These are phyloP conservation scores for Astreopora myriophthalma DNA, from an alignment of 64 coral and sea anemone genomes.

Conservation along the genomic window DNA sequence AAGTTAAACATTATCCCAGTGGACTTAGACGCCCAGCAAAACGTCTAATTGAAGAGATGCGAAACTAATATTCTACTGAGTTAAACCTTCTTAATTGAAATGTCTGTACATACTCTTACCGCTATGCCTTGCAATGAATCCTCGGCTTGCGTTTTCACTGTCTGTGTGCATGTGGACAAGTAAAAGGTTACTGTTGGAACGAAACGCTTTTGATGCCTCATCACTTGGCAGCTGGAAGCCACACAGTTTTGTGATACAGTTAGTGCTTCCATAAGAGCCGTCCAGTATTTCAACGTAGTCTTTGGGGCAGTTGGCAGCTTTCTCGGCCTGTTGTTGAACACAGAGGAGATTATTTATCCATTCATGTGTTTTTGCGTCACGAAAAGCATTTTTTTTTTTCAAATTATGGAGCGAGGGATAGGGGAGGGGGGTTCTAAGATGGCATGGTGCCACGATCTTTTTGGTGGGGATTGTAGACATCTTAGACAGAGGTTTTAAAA, in stretches of 20 bases:
- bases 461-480: too few relatives aligned
- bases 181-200: not conserved
- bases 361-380: too few relatives aligned
- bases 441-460: too few relatives aligned
- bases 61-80: too few relatives aligned
- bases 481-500: too few relatives aligned
- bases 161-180: slow-evolving; percentile 32
- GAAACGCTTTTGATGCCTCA: not conserved
- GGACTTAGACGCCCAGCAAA: too few relatives aligned
- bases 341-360: not conserved
- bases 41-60: too few relatives aligned
- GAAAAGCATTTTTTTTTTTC: too few relatives aligned
- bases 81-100: too few relatives aligned
- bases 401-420: too few relatives aligned
- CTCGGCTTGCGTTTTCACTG: not conserved
- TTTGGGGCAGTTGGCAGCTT: not conserved
- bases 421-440: too few relatives aligned
- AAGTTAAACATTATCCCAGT: too few relatives aligned
- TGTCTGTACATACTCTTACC: not conserved
- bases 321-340: not conserved
- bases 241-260: not conserved
- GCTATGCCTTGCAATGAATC: not conserved
- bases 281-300: slow-evolving; percentile 3
- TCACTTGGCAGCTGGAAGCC: not conserved
- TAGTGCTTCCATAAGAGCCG: slow-evolving; percentile 3